Base-by-base conservation (phyloP, 2,888 invertebrate species). In the Eugnorisma glareosa region DNA sequence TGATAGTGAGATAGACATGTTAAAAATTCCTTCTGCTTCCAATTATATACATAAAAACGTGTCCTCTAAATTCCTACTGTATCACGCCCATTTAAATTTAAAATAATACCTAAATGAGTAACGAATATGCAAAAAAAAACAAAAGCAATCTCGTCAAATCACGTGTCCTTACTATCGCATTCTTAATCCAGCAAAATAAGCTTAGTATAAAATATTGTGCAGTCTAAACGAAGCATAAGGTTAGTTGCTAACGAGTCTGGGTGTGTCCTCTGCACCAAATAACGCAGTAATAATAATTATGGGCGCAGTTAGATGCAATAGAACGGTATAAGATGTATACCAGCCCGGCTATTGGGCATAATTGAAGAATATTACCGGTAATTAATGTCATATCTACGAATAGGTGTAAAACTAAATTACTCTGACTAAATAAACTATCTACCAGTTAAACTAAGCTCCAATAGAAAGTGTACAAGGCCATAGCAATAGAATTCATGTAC, bases 181-280 rank as follows among this genome's bases (percentile, higher is more conserved):
- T 87, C 75, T 84, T 86, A 85, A 64, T 85, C 80, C 83, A 86
- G 69, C 74, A 71, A 85, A 85, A 84, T 85, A 72, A 79, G 76
- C 69, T 84, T 64, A 77, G 85, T 81, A 75, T 84, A 77, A 84
- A 79, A 81, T 81, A 79, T 85, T 84, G 75, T 89, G 80, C 84
- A 72, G 89, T 91, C 89, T 89, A 90, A 95, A 94, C 94, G 93
- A 90, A 90, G 95, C 96, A 94, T 91, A 91, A 94, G 92, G 93
- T 94, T 93, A 94, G 92, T 92, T 92, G 92, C 93, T 95, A 96
- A 95, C 96, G 93, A 95, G 94, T 94, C 92, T 94, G 95, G 96
- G 96, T 95, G 96, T 95, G 96, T 95, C 94, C 93, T 91, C 90
- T 94, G 95, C 92, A 95, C 96, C 94, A 94, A 94, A 96, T 95